These are phyloP conservation scores for Pardosa pseudoannulata DNA, from an alignment of 2,888 invertebrate species.

Conservation along the genomic window DNA sequence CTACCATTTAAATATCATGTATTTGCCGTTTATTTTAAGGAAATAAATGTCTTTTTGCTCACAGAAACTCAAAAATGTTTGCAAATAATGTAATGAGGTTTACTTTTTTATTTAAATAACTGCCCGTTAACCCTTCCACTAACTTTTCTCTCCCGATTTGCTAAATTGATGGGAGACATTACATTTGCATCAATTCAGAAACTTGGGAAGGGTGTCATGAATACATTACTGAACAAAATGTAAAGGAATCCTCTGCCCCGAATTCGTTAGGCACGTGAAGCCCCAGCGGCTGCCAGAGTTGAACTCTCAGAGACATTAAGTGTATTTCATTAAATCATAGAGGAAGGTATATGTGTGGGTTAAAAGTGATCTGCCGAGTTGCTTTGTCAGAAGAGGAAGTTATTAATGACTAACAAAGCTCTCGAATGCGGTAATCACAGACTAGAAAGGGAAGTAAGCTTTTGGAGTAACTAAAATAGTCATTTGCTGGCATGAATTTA, in stretches of 20 bases:
- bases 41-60: too few species aligned
- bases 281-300: conserved; percentile 4
- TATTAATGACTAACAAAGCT: conserved; percentile 8
- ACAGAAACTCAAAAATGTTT: too few species aligned
- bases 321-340: conserved; percentile 6
- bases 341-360: conserved; percentile 15
- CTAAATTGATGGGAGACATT: conserved; percentile 40
- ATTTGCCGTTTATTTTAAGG: too few species aligned
- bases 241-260: conserved; percentile 3
- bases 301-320: not conserved
- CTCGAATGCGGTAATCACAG: not conserved
- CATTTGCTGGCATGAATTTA: too few species aligned
- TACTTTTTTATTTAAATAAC: too few species aligned
- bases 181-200: conserved; percentile 52
- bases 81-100: too few species aligned
- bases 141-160: conserved; percentile 29
- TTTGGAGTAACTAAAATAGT: not conserved
- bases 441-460: not conserved
- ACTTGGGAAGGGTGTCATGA: conserved; percentile 37
- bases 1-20: too few species aligned
- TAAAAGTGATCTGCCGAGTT: not conserved
- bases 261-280: conserved; percentile 20
- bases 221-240: conserved; percentile 43
- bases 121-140: too few species aligned
- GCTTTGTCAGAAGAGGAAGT: conserved; percentile 13